phyloP scores from a whole-genome alignment of 1,140 invertebrate species.

The Drosophila persimilis region DNA sequence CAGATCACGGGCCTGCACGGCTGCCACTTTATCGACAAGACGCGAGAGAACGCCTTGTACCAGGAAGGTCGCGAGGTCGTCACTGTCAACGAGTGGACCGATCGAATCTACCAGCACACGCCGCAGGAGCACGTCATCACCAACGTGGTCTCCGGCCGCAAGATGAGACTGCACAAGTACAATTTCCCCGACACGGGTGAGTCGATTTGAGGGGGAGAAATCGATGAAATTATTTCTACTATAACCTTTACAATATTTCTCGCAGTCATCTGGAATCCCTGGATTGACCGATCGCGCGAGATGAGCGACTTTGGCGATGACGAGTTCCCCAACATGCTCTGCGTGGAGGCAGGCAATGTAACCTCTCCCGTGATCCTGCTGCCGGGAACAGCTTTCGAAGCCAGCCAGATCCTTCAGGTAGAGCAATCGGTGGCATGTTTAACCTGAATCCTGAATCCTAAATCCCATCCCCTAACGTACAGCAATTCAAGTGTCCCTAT shows the following conservation, averaged over 20 bases:
- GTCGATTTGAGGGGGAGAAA: not conserved
- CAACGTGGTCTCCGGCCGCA: constrained; percentile 94
- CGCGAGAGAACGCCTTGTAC: constrained; percentile 82
- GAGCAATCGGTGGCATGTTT: constrained; percentile 3
- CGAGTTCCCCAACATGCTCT: constrained; percentile 97
- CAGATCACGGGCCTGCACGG: constrained; percentile 95
- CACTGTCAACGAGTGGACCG: constrained; percentile 94
- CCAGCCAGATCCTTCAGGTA: constrained; percentile 82
- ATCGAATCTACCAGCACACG: constrained; percentile 96
- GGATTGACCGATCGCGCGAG: constrained; percentile 95
- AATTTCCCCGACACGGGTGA: constrained; percentile 95
- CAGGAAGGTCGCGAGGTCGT: constrained; percentile 93
- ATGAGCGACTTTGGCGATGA: constrained; percentile 97
- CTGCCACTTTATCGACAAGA: constrained; percentile 97
- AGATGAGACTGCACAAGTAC: constrained; percentile 96
- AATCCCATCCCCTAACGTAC: constrained; percentile 26
- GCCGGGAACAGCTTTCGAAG: constrained; percentile 87
- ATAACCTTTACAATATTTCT: not conserved
- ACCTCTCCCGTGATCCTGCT: constrained; percentile 92
- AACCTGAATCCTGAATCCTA: constrained; percentile 3
- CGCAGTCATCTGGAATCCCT: constrained; percentile 97
- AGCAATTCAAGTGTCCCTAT: constrained; percentile 58
- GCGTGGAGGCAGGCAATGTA: constrained; percentile 96
- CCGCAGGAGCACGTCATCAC: constrained; percentile 96
- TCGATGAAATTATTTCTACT: not conserved